Base-by-base conservation (phyloP, 2,797 vertebrate genomes). In the Myripristis jacobus region DNA sequence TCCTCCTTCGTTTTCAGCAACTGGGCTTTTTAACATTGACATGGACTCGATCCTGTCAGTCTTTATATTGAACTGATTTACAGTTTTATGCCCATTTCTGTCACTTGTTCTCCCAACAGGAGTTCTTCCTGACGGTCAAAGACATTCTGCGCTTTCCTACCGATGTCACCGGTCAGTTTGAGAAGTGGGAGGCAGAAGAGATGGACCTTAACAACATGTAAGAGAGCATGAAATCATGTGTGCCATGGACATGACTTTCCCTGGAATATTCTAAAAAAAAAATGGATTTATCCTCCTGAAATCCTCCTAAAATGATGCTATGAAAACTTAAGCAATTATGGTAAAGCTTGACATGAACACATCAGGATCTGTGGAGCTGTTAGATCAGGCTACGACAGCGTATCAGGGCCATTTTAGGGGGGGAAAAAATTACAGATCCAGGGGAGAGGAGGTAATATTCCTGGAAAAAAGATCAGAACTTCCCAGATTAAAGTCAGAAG, bases 121-220 rank as follows among this genome's bases (percentile, higher is more conserved):
- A 99, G 79, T 99, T 99, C 87, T 99, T 99, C 93, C 89, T 99
- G 73, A 99, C 96, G 4, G 96, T 99, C 71, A 99, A 99, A 70
- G 97, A 98, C 83, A 64, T 98, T 18, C 93, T 99, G 59, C 94
- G 97, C 7, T 79, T 93, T 48, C 94, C 97, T 0, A 89, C 91
- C 0, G 96, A 97, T 34, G 79, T 95, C 78, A 94, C 96, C 0
- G 94, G 95, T 1, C 96, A 90, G 18, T 98, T 94, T 91, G 96
- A 98, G 84, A 98, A 96, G 91, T 99, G 97, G 97, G 96, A 96
- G 77, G 82, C 75, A 0, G 93, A 90, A n/a, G 97, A 99, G 83
- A 66, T 82, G 2, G 95, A 94, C 44, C 95, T 99, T 5, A 98
- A 96, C 84, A 84, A 90, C 84, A 92, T 87, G 97, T 98, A 60